A percentile compares a stretch with the other conserved stretches of the same genome.
Conservation (phyloP, 2,888 invertebrate genomes). For the Lottia scabra region DNA sequence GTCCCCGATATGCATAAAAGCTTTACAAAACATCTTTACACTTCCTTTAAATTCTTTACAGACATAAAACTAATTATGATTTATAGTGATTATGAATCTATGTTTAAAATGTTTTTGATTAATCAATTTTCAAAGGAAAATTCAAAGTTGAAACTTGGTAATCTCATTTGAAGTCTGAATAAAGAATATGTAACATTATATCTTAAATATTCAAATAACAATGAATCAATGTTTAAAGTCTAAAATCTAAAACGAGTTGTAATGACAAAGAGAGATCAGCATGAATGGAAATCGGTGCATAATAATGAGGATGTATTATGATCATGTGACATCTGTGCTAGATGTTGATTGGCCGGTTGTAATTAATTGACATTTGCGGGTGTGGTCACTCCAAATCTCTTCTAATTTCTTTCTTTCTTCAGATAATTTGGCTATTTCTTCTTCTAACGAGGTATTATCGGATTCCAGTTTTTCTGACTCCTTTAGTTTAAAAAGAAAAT, state of each 20-base stretch:
- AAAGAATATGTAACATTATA: no score
- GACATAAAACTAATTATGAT: no score
- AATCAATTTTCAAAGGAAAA: no score
- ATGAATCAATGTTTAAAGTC: neutral
- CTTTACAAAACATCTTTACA: no score
- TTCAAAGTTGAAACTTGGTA: no score
- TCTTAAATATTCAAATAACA: no score
- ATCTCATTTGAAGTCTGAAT: no score
- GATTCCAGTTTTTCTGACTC: neutral
- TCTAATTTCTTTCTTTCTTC: conserved; percentile 1
- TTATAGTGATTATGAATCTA: no score
- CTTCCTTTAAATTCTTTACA: no score
- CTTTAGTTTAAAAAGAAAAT: neutral
- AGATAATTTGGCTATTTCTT: neutral
- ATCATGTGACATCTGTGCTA: neutral
- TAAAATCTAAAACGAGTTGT: neutral
- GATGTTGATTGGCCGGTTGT: conserved; percentile 4
- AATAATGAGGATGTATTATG: neutral
- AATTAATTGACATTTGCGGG: conserved; percentile 4
- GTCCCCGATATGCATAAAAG: no score
- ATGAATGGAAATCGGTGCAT: neutral
- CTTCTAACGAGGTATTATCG: conserved; percentile 2
- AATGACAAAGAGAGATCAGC: neutral
- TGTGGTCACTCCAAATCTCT: neutral
- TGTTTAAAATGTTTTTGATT: no score